Base-by-base conservation (phyloP, 2,888 invertebrate genomes). In the Cordilura impudica region DNA sequence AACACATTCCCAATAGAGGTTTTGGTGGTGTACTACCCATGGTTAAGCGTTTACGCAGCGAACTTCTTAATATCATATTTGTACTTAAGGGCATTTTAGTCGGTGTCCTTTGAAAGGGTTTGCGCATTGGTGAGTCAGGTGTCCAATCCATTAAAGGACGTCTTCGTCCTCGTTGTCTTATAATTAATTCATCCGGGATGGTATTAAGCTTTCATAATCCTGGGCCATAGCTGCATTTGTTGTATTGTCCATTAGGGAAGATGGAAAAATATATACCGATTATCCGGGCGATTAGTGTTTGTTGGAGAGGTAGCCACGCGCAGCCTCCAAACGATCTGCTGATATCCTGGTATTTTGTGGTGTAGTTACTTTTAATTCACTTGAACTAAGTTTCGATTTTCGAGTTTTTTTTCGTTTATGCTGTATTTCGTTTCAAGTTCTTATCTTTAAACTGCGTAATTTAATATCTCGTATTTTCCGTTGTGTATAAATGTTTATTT, bases 121-220 rank as follows among this genome's bases (percentile, higher is more conserved):
- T 92, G 3, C 91, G 91, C 39, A 69, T 90, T 84, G 31, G 87
- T 86, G 81, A 79, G 53, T 47, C 95, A 0, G 96, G 96, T 18
- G 95, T 96, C 94, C 95, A 96, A 49, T 94, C 94, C 21, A 93
- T 92, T 31, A 94, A 92, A 6, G 95, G 95, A 61, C 93, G 92
- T 81, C 95, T 93, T 29, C 95, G 93, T 16, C 96, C 96, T 85
- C 96, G 92, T 86, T 95, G 95, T 83, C 94, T 93, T 84, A 96
- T 96, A 2, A 96, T 92, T 85, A 95, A 88, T 89, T 96, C 96
- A 87, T 96, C 96, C 0, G 96, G 95, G 96, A 96, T 0, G 95
- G 93, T 0, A 93, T 92, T 0, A 94, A 94, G 65, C 93, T 93
- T 72, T 92, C 92, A 53, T 83, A 84, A 65, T 86, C 86, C 83